These are phyloP conservation scores for Cerastoderma edule DNA, from an alignment of 2,888 invertebrate genomes.

Conservation along the genomic window DNA sequence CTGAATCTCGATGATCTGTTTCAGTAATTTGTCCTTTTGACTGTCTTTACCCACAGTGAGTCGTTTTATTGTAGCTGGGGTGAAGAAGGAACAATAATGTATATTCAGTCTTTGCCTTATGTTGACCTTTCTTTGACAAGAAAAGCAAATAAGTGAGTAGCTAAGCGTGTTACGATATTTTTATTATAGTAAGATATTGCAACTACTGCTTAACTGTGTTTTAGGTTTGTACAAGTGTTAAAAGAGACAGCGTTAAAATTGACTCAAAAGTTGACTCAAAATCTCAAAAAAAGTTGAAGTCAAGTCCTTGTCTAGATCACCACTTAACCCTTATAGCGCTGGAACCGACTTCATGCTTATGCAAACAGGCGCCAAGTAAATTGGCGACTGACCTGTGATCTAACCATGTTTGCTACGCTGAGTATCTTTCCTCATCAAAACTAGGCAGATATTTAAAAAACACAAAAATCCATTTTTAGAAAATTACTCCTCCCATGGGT, in stretches of 20 bases:
- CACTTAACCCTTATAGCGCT: no score
- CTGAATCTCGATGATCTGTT: constrained; percentile 11
- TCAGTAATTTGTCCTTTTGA: constrained; percentile 3
- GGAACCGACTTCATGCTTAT: no score
- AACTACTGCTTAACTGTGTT: neutral
- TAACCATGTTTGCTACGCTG: no score
- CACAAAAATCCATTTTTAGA: neutral
- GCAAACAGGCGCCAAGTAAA: neutral
- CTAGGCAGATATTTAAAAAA: neutral
- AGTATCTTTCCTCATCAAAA: no score
- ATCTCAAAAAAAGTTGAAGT: no score
- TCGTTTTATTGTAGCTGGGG: neutral
- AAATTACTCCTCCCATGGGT: neutral
- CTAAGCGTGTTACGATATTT: neutral
- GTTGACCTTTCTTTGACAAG: neutral
- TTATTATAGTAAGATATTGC: neutral
- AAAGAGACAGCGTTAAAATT: no score
- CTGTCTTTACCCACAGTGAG: neutral
- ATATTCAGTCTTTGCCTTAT: neutral
- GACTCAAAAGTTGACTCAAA: no score
- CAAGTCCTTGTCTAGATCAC: no score
- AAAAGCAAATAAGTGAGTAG: neutral
- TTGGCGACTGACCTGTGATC: no score
- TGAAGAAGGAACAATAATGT: neutral
- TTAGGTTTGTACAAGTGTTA: neutral